A percentile compares a stretch with the other conserved stretches of the same genome.
Conservation (phyloP, 2,113 vertebrate genomes). For the Ploceus nigricollis region DNA sequence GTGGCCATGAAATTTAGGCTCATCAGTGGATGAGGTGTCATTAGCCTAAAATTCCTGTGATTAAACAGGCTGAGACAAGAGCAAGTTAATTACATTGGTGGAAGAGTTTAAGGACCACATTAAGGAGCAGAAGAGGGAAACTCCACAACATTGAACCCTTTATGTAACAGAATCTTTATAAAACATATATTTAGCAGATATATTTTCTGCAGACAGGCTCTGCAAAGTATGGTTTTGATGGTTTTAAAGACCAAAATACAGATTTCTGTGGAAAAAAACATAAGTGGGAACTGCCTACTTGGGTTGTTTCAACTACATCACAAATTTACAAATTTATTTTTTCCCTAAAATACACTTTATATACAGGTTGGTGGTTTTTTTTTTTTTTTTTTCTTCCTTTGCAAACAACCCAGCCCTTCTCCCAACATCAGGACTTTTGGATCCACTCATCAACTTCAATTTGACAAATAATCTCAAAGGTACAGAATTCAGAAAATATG, state of each 20-base stretch:
- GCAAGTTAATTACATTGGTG: background rate
- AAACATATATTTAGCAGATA: background rate
- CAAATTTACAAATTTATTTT: background rate
- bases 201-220: background rate
- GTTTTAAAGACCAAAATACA: background rate
- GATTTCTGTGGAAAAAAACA: background rate
- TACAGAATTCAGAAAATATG: background rate
- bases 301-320: background rate
- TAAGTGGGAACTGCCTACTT: background rate
- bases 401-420: background rate
- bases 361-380: background rate
- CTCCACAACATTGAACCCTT: accelerated
- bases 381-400: background rate
- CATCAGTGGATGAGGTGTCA: background rate
- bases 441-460: background rate
- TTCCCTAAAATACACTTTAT: background rate
- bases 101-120: background rate
- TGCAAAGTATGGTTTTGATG: background rate
- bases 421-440: background rate
- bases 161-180: background rate
- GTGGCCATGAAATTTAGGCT: background rate
- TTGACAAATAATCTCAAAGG: background rate
- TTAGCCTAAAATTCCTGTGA: background rate
- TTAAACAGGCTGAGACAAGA: background rate
- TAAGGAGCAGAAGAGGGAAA: background rate